phyloP scores from a whole-genome alignment of 92 coral and sea anemone species.

The Micromussa lordhowensis region DNA sequence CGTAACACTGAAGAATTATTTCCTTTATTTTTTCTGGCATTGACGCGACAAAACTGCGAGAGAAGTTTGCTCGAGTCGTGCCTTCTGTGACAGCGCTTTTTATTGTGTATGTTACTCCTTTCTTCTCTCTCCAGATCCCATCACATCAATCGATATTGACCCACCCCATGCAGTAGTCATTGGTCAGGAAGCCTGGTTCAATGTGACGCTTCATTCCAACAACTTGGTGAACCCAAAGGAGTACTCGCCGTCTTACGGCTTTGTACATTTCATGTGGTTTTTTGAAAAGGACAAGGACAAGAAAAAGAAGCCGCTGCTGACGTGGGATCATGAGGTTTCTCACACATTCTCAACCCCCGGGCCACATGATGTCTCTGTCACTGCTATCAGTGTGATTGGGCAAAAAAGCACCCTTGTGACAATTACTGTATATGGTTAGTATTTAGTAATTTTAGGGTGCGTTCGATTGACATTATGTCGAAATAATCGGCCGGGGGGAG shows the following conservation, averaged over 20 bases:
- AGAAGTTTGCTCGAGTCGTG: too few species aligned
- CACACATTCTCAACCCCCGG: conserved; percentile 59
- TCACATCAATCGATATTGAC: conserved; percentile 31
- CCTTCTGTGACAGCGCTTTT: too few species aligned
- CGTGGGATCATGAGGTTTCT: conserved; percentile 56
- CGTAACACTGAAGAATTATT: too few species aligned
- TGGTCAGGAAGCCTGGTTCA: conserved; percentile 56
- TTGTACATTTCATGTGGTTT: conserved; percentile 71
- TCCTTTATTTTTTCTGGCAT: too few species aligned
- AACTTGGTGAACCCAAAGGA: background rate
- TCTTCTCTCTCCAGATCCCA: conserved; percentile 28
- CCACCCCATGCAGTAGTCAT: conserved; percentile 74
- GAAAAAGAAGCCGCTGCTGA: conserved; percentile 34
- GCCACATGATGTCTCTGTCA: conserved; percentile 39
- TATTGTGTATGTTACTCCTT: background rate
- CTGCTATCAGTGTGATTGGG: conserved; percentile 60
- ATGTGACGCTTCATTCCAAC: conserved; percentile 48
- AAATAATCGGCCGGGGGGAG: background rate
- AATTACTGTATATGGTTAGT: conserved; percentile 66
- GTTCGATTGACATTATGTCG: background rate
- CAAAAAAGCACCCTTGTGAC: background rate
- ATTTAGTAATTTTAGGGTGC: background rate
- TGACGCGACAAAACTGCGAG: too few species aligned
- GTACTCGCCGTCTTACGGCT: conserved; percentile 47
- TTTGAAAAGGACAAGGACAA: conserved; percentile 37